Evolutionary conservation across 2,113 vertebrate species (phyloP).

Genomic region (Dicaeum eximium): DNA sequence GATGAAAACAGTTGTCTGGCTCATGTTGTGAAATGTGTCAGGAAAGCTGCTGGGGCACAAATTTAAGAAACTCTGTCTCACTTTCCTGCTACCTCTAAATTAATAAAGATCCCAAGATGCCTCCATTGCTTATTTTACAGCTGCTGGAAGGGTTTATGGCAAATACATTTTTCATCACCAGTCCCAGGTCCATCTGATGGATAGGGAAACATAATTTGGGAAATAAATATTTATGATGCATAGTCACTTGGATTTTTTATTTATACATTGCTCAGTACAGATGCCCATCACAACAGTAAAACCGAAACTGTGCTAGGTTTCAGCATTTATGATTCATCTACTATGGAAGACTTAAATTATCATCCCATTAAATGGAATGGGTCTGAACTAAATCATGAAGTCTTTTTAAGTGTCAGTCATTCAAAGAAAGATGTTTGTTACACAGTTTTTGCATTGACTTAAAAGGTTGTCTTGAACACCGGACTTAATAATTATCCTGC

Average conservation of each 20-base stretch:
- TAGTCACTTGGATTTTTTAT: slow-evolving; percentile 11
- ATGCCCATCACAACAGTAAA: slow-evolving; percentile 31
- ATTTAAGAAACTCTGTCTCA: slow-evolving; percentile 21
- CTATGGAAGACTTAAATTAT: slow-evolving; percentile 35
- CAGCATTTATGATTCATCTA: slow-evolving; percentile 29
- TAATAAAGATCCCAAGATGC: neutral
- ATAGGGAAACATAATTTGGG: slow-evolving; percentile 15
- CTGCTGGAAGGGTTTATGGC: neutral
- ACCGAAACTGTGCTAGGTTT: slow-evolving; percentile 7
- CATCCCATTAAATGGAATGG: neutral
- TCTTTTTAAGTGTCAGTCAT: slow-evolving; percentile 36
- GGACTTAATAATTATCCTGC: neutral
- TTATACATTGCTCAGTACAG: slow-evolving; percentile 13
- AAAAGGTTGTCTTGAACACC: neutral
- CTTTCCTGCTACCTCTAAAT: neutral
- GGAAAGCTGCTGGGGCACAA: neutral
- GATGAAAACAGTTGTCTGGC: neutral
- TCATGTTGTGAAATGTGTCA: slow-evolving; percentile 27
- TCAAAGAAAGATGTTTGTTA: slow-evolving; percentile 2
- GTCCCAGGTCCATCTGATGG: neutral
- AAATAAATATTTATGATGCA: slow-evolving; percentile 62
- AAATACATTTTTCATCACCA: slow-evolving; percentile 18
- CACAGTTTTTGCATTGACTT: neutral
- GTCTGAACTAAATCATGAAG: slow-evolving; percentile 40
- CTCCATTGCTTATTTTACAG: neutral